Evolutionary conservation across 2,888 invertebrate genomes (phyloP), one percentile per base, ranked within the genome.

Genomic region (Eupithecia inturbata): DNA sequence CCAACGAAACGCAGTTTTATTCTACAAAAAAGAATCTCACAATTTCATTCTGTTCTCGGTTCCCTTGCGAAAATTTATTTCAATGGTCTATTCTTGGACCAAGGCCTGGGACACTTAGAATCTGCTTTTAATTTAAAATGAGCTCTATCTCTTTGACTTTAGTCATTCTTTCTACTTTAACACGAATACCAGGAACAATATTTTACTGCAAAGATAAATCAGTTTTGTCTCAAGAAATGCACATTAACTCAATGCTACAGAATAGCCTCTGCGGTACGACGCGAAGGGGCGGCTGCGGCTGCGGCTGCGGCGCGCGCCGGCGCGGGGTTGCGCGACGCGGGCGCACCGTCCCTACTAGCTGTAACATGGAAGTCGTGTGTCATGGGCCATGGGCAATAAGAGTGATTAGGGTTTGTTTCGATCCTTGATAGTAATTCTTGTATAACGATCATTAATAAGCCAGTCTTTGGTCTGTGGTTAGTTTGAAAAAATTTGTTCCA

Each of bases 1-100:
- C 84, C 89, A 88, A 79, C 83, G 85, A 86, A 85, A 91, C 85
- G 70, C 70, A 87, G 87, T 89, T 91, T 90, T 89, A 87, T 88
- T 86, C 80, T 82, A 78, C 82, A 87, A 86, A 87, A 86, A 85
- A 85, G 84, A 84, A 85, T 82, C 83, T 82, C 83, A 85, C 85
- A 86, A 86, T 87, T 88, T 86, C 83, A 87, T 89, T 88, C 86
- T 86, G 84, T 84, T 86, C 83, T 84, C 83, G 81, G 84, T 87
- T 86, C 86, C 83, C 86, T 85, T 84, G 87, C 84, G 85, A 88
- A 89, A 87, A 89, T 90, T 87, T 87, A 87, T 89, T 88, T 90
- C 88, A 88, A 88, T 86, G 81, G 86, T 81, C 39, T 64, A 36
- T 53, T 71, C 36, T 31, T 57, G 57, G 36, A 39, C 67, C 45